Base-by-base conservation (phyloP, 2,113 vertebrate genomes). In the Aspidoscelis tigris region DNA sequence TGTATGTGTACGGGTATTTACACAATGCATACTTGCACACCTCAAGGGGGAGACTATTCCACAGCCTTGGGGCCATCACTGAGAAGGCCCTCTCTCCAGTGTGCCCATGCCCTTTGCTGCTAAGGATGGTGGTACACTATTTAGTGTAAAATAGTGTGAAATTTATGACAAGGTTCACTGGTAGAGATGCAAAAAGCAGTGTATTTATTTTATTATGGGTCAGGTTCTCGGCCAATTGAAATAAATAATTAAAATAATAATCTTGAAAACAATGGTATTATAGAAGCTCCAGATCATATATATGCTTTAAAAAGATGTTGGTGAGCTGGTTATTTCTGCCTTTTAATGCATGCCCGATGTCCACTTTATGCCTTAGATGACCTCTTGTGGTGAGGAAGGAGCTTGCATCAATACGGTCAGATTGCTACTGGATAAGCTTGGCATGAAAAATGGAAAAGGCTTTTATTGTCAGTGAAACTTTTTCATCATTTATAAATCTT, bases 331-430 rank as follows among this genome's bases (percentile, higher is more conserved):
- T 0, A 87, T n/a, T 58, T 3, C 41, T 11, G 10, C 26, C 18
- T 76, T 82, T n/a, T 26, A 81, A 2, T 2, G 33, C 2, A 7
- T 86, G 44, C 55, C 82, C 71, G 20, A 11, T 73, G 20, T 76
- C 24, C 84, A 2, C 0, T 39, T 69, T 0, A 24, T 75, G 76
- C 76, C 65, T 86, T 81, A 20, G 6, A 14, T 69, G 39, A 84
- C 68, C 58, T 89, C 81, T 86, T 70, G 68, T 16, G 1, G 14
- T 21, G 26, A 88, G 77, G 24, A 65, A 82, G 76, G 22, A 0
- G 0, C 80, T 69, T 65, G 50, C 1, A 0, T 65, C 24, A 21
- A 6, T 10, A 16, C 0, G 0, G 53, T 80, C 5, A 0, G 0
- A 0, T 79, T 76, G 39, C 55, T 80, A 47, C 2, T 16, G 43